Conservation (phyloP, 2,797 vertebrate species). For the Myiotriccus ornatus region DNA sequence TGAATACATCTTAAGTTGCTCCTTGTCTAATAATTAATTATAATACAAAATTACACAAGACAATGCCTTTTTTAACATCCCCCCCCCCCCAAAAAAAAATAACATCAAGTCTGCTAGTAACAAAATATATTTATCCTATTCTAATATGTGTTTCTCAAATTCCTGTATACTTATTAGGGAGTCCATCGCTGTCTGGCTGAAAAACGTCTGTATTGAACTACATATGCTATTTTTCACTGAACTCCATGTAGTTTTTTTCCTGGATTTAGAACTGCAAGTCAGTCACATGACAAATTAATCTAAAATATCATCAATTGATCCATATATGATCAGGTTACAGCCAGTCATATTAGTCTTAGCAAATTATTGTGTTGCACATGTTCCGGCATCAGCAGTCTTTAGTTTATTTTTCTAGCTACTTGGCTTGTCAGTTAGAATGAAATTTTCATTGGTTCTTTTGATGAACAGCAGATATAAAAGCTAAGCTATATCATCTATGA, state of each 20-base stretch:
- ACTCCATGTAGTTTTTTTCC: slow-evolving; percentile 77
- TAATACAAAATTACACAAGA: neutral
- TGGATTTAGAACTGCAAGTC: slow-evolving; percentile 82
- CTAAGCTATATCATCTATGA: neutral
- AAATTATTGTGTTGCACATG: slow-evolving; percentile 76
- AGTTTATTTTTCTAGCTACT: slow-evolving; percentile 66
- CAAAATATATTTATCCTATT: neutral
- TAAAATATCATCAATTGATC: slow-evolving; percentile 85
- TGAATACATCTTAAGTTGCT: neutral
- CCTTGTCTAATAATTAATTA: neutral
- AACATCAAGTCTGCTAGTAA: neutral
- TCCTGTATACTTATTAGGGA: neutral
- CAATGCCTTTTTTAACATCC: neutral
- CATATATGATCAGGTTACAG: slow-evolving; percentile 87
- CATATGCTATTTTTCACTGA: slow-evolving; percentile 77
- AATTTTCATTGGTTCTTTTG: slow-evolving; percentile 41
- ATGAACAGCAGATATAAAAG: slow-evolving; percentile 47
- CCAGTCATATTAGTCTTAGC: slow-evolving; percentile 68
- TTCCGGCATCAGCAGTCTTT: slow-evolving; percentile 62
- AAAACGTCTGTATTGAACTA: slow-evolving; percentile 80
- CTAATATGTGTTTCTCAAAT: neutral
- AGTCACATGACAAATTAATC: slow-evolving; percentile 89
- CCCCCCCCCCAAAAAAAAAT: too few relatives aligned
- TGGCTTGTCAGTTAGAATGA: slow-evolving; percentile 69
- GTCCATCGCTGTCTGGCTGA: slow-evolving; percentile 55